Percentiles rank a stretch among this genome's conserved stretches.
phyloP scores from a whole-genome alignment of 2,888 invertebrate genomes.

The Cyrtodaria siliqua region DNA sequence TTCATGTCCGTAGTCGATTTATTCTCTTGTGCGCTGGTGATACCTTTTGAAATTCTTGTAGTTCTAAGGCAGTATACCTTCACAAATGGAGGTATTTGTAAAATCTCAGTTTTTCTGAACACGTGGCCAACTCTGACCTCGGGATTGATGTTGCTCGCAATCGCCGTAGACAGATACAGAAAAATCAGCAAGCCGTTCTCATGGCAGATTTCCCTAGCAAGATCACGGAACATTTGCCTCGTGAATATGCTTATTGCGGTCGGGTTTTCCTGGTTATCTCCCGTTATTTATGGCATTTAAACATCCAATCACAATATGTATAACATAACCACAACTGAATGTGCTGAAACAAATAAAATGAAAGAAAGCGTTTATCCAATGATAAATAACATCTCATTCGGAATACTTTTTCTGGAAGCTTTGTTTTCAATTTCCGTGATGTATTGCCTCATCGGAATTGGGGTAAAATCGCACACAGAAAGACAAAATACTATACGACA shows the following conservation, averaged over 20 bases:
- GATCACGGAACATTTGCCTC: constrained; percentile 57
- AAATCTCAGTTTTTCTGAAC: constrained; percentile 59
- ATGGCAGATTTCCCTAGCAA: constrained; percentile 65
- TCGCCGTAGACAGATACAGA: constrained; percentile 71
- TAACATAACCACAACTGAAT: constrained; percentile 62
- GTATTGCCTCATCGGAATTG: constrained; percentile 62
- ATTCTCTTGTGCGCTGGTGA: constrained; percentile 49
- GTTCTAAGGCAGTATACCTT: constrained; percentile 61
- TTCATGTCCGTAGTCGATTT: constrained; percentile 61
- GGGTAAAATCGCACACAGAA: constrained; percentile 37
- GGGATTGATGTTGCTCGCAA: constrained; percentile 55
- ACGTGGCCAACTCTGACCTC: constrained; percentile 59
- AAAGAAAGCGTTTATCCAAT: constrained; percentile 58
- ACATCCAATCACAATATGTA: constrained; percentile 27
- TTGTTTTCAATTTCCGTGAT: constrained; percentile 48
- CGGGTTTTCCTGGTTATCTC: constrained; percentile 56
- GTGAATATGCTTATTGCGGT: constrained; percentile 31
- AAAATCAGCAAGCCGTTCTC: constrained; percentile 71
- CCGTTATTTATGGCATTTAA: constrained; percentile 64
- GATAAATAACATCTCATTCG: constrained; percentile 55
- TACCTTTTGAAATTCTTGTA: constrained; percentile 62
- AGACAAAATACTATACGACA: background rate
- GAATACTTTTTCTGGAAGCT: constrained; percentile 51
- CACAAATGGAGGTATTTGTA: constrained; percentile 39
- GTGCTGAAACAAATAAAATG: constrained; percentile 62